phyloP scores from a whole-genome alignment of 1,140 invertebrate genomes.

The Drosophila tani region DNA sequence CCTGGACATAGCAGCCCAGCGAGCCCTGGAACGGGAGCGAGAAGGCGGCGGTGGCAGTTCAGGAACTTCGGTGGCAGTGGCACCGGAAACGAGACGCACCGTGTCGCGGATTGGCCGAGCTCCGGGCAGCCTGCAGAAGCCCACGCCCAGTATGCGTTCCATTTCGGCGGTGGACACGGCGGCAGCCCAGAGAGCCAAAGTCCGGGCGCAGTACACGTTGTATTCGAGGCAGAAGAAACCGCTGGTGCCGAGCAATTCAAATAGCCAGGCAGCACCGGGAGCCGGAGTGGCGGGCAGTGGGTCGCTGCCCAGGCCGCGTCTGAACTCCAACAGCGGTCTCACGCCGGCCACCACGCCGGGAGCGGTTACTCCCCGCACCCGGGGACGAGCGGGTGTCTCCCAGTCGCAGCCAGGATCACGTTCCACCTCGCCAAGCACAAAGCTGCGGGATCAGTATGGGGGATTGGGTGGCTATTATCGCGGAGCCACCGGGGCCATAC shows the following conservation, averaged over 20 bases:
- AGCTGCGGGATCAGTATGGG: constrained; percentile 87
- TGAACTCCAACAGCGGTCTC: constrained; percentile 74
- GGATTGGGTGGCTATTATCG: constrained; percentile 76
- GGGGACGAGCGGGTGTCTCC: constrained; percentile 90
- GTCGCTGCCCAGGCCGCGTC: constrained; percentile 54
- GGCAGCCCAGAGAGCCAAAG: constrained; percentile 93
- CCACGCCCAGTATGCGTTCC: constrained; percentile 88
- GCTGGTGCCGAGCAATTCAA: constrained; percentile 78
- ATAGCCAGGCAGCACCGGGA: constrained; percentile 87
- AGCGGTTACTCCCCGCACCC: constrained; percentile 86
- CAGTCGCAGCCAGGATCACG: constrained; percentile 94
- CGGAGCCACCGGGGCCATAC: constrained; percentile 80
- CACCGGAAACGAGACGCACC: constrained; percentile 57
- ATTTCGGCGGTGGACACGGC: constrained; percentile 97
- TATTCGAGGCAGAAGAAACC: constrained; percentile 89
- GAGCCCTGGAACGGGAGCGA: constrained; percentile 90
- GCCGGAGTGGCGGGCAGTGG: constrained; percentile 86
- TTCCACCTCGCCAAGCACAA: constrained; percentile 94
- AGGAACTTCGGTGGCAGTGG: constrained; percentile 8
- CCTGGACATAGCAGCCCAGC: constrained; percentile 94
- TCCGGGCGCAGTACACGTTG: constrained; percentile 91
- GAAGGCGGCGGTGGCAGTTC: constrained; percentile 53
- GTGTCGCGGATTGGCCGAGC: constrained; percentile 69
- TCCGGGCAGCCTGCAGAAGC: constrained; percentile 68
- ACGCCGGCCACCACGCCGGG: constrained; percentile 80